A percentile compares a stretch with the other conserved stretches of the same genome.
phyloP scores from a whole-genome alignment of 2,888 invertebrate species.

The Protonemura montana region DNA sequence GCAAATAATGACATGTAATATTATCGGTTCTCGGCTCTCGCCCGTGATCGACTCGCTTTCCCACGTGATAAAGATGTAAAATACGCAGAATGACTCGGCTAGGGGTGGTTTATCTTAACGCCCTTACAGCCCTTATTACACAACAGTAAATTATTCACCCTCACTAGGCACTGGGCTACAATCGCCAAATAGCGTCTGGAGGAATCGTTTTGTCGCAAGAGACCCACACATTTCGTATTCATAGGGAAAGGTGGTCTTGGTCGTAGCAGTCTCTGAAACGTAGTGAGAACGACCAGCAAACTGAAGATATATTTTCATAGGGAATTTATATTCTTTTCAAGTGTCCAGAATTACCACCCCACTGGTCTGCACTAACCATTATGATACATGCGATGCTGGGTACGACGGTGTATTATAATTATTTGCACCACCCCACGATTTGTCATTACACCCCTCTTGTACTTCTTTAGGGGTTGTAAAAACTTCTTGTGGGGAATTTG shows the following conservation, averaged over 20 bases:
- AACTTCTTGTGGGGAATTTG: slow-evolving; percentile 4
- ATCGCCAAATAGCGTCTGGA: neutral
- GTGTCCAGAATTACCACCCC: slow-evolving; percentile 9
- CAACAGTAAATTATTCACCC: slow-evolving; percentile 31
- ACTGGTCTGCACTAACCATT: neutral
- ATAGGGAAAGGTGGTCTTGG: slow-evolving; percentile 24
- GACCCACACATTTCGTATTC: slow-evolving; percentile 29
- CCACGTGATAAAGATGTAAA: slow-evolving; percentile 38
- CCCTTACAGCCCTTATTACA: slow-evolving; percentile 33
- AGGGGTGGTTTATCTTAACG: slow-evolving; percentile 43
- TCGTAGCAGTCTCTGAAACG: neutral
- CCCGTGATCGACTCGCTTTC: slow-evolving; percentile 1
- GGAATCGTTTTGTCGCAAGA: neutral
- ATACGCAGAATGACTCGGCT: slow-evolving; percentile 42
- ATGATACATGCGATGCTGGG: neutral
- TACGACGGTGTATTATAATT: slow-evolving; percentile 19
- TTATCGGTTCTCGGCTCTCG: neutral
- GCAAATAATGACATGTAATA: slow-evolving; percentile 7
- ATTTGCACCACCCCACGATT: slow-evolving; percentile 21
- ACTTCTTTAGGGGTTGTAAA: neutral
- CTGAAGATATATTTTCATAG: slow-evolving; percentile 20
- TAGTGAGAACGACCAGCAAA: neutral
- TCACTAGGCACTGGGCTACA: neutral
- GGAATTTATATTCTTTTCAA: slow-evolving; percentile 39
- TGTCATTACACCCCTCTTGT: slow-evolving; percentile 28